phyloP scores from a whole-genome alignment of 1,140 invertebrate genomes.

The Pseudobourletiella spinata region DNA sequence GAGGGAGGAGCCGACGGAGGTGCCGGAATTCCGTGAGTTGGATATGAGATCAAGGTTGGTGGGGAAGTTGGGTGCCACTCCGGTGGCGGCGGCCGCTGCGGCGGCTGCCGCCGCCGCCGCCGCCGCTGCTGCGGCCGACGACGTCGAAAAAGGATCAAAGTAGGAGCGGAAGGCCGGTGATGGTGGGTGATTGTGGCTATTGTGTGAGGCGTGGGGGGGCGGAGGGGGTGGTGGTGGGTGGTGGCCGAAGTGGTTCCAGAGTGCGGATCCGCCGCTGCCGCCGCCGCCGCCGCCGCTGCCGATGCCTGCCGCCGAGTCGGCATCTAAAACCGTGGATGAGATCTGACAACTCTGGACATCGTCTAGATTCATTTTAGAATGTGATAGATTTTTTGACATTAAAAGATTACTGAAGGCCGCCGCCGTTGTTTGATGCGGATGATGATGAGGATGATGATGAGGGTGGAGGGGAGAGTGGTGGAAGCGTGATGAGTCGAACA shows the following conservation, averaged over 20 bases:
- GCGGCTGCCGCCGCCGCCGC: not conserved
- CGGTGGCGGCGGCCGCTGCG: conserved; percentile 10
- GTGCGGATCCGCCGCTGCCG: no score
- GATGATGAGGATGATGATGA: conserved; percentile 19
- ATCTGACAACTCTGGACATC: conserved; percentile 23
- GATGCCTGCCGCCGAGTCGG: not conserved
- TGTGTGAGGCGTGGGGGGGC: no score
- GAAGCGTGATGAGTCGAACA: conserved; percentile 8
- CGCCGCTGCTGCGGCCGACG: not conserved
- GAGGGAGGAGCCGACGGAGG: not conserved
- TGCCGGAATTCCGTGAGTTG: conserved; percentile 3
- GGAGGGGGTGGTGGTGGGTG: not conserved
- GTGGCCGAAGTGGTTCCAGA: not conserved
- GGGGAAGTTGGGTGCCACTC: conserved; percentile 22
- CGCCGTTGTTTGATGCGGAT: conserved; percentile 16
- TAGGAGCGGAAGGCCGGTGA: not conserved
- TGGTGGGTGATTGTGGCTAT: no score
- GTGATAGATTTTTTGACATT: conserved; percentile 16
- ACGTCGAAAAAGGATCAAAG: conserved; percentile 4
- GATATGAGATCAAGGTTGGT: conserved; percentile 42
- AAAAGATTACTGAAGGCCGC: conserved; percentile 29
- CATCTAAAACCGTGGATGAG: conserved; percentile 19
- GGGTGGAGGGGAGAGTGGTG: conserved; percentile 7
- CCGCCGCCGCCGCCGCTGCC: no score
- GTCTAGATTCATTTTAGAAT: conserved; percentile 5